Evolutionary conservation across 2,888 invertebrate species (phyloP).

Genomic region (Luperina nickerlii): DNA sequence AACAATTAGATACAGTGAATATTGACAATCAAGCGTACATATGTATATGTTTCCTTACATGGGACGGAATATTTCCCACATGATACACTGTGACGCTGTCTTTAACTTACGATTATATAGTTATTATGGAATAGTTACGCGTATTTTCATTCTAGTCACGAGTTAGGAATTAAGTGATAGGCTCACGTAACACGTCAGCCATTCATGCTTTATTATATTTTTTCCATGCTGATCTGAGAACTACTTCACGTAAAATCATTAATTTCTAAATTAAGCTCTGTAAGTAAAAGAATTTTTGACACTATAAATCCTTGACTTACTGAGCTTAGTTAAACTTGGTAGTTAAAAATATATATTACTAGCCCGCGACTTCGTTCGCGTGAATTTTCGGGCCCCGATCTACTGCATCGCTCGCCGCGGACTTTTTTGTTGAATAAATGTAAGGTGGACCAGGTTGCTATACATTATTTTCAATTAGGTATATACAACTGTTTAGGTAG

Average conservation of each 20-base stretch:
- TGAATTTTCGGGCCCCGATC: too few relatives aligned
- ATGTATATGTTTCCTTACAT: slow-evolving; percentile 70
- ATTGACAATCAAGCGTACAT: slow-evolving; percentile 60
- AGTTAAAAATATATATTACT: not conserved
- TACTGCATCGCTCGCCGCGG: too few relatives aligned
- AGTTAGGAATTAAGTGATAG: slow-evolving; percentile 71
- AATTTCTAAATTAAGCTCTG: not conserved
- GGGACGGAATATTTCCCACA: slow-evolving; percentile 75
- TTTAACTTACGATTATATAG: slow-evolving; percentile 70
- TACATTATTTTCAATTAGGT: too few relatives aligned
- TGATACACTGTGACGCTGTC: slow-evolving; percentile 71
- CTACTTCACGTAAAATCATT: not conserved
- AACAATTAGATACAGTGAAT: slow-evolving; percentile 64
- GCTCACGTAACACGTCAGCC: slow-evolving; percentile 64
- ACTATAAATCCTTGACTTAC: too few relatives aligned
- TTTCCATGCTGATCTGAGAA: slow-evolving; percentile 39
- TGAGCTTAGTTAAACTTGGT: not conserved
- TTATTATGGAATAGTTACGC: slow-evolving; percentile 57
- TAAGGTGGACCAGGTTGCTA: too few relatives aligned
- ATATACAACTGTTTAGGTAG: too few relatives aligned
- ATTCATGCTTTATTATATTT: slow-evolving; percentile 59
- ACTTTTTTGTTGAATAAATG: too few relatives aligned
- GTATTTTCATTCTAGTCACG: slow-evolving; percentile 68
- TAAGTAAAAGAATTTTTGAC: not conserved
- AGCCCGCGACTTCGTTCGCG: too few relatives aligned